Evolutionary conservation across 1,140 invertebrate genomes (phyloP).

Genomic region (Luehdorfia chinensis): DNA sequence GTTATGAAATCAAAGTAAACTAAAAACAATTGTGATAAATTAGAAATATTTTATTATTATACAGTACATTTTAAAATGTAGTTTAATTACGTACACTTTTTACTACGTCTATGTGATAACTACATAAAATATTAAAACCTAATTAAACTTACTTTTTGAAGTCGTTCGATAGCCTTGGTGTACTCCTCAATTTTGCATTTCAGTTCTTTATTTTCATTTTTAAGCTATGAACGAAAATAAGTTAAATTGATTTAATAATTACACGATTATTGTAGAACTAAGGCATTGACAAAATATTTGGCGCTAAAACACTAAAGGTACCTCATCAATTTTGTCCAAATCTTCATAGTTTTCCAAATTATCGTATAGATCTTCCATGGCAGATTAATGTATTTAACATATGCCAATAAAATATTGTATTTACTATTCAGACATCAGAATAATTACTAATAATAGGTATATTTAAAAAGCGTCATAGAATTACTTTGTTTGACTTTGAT

Average conservation of each 20-base stretch:
- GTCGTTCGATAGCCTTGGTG: conserved; percentile 31
- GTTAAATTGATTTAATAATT: conserved; percentile 12
- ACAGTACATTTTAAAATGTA: too few species aligned
- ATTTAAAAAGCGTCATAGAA: neutral
- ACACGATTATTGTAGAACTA: neutral
- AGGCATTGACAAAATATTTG: conserved; percentile 33
- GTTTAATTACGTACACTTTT: too few species aligned
- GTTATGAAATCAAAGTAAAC: too few species aligned
- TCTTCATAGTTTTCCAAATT: conserved; percentile 61
- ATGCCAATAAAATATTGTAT: too few species aligned
- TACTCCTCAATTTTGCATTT: conserved; percentile 50
- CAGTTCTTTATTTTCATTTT: conserved; percentile 51
- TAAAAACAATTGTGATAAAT: too few species aligned
- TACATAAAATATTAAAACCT: too few species aligned
- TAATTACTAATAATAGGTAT: too few species aligned
- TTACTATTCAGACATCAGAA: too few species aligned
- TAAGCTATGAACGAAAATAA: conserved; percentile 40
- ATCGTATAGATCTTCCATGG: conserved; percentile 52
- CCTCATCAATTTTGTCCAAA: conserved; percentile 39
- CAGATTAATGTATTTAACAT: too few species aligned
- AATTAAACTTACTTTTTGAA: conserved; percentile 57
- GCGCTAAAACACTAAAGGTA: conserved; percentile 55
- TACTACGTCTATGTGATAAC: too few species aligned
- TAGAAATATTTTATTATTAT: too few species aligned
- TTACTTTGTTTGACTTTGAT: conserved; percentile 1